phyloP scores from a whole-genome alignment of 2,888 invertebrate genomes.

The Drosophila robusta region DNA sequence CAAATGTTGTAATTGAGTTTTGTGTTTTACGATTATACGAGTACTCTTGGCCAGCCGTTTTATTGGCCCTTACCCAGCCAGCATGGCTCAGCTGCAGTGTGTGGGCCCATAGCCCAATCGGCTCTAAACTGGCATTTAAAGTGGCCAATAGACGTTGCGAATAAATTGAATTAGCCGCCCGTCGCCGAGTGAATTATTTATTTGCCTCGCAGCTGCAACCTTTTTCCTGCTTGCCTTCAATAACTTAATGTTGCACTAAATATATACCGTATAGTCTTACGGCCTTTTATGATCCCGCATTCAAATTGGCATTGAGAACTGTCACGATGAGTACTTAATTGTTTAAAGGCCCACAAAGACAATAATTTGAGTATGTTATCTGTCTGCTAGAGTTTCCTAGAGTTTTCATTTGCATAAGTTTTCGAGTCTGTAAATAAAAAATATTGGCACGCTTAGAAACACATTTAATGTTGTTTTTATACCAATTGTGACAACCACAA shows the following conservation, averaged over 20 bases:
- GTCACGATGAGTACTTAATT: background rate
- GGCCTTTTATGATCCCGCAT: slow-evolving; percentile 4
- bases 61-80: slow-evolving; percentile 52
- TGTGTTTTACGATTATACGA: slow-evolving; percentile 72
- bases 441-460: too few species aligned
- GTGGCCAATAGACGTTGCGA: slow-evolving; percentile 45
- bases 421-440: too few species aligned
- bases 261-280: background rate
- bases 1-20: slow-evolving; percentile 80
- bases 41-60: slow-evolving; percentile 48
- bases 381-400: too few species aligned
- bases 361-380: too few species aligned
- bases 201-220: slow-evolving; percentile 22
- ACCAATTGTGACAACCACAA: too few species aligned
- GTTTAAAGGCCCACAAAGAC: background rate
- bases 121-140: slow-evolving; percentile 50
- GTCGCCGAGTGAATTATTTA: slow-evolving; percentile 45
- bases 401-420: too few species aligned
- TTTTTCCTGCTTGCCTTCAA: slow-evolving; percentile 26
- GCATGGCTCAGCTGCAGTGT: slow-evolving; percentile 26
- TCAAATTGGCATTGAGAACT: background rate
- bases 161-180: slow-evolving; percentile 52
- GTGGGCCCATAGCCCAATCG: slow-evolving; percentile 46
- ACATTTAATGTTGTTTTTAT: too few species aligned
- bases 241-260: slow-evolving; percentile 13